phyloP scores from a whole-genome alignment of 2,797 vertebrate genomes.

The Falco rusticolus region DNA sequence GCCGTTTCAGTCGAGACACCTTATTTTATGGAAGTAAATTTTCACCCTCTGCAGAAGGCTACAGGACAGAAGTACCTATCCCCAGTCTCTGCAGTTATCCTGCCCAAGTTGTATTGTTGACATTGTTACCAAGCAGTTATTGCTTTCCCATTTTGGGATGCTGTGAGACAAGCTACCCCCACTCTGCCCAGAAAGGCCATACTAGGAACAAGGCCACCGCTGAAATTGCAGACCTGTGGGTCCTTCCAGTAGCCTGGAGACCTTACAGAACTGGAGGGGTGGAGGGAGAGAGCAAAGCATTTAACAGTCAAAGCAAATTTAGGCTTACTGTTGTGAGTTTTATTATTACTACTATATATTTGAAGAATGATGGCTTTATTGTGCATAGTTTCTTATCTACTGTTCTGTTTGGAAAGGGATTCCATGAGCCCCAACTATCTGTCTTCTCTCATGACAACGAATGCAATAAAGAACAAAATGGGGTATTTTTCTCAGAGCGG shows the following conservation, averaged over 20 bases:
- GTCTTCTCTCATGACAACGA: not conserved
- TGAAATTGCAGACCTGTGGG: not conserved
- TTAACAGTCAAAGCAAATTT: not conserved
- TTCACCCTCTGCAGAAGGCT: not conserved
- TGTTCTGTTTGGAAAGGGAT: not conserved
- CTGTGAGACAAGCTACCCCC: not conserved
- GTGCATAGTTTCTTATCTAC: not conserved
- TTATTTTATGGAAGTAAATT: not conserved
- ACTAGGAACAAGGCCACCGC: not conserved
- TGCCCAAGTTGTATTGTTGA: not conserved
- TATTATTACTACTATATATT: not conserved
- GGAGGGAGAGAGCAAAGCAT: not conserved
- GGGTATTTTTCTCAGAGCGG: not conserved
- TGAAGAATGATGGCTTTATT: not conserved
- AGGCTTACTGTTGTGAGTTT: not conserved
- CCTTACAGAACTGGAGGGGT: not conserved
- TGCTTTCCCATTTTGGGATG: not conserved
- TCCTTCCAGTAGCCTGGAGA: not conserved
- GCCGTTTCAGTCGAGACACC: not conserved
- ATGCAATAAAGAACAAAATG: not conserved
- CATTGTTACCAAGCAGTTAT: not conserved
- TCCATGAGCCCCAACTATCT: not conserved
- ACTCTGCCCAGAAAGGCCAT: fast-evolving
- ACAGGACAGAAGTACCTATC: not conserved
- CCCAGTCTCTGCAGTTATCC: not conserved